Base-by-base conservation (phyloP, 2,888 invertebrate genomes). In the Nudaria mundana region DNA sequence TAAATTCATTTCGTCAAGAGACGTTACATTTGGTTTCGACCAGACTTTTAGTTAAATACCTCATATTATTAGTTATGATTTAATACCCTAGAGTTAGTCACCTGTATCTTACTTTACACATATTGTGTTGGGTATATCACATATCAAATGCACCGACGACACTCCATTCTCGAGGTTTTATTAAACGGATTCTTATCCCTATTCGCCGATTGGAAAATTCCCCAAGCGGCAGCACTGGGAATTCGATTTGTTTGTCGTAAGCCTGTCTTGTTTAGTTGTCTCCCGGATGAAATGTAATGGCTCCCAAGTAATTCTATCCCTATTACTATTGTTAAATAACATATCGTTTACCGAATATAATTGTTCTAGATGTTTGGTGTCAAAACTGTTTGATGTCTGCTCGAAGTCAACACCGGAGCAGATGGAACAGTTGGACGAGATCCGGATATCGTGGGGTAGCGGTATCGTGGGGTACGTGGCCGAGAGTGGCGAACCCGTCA, bases 391-490 rank as follows among this genome's bases (percentile, higher is more conserved):
- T 85, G 98, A 98, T 85, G 98, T 98, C 22, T 97, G 97, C 69
- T 95, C 96, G 48, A 94, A 95, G 71, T 97, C 97, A 49, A 97
- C 97, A 3, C 91, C 97, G 23, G 94, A 95, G 73, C 97, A 97
- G 81, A 96, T 97, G 94, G 96, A 96, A 76, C 94, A 95, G 74
- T 93, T 95, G 62, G 96, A 97, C 52, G 97, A 97, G 84, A 97
- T 98, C 64, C 91, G 94, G 69, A 96, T 98, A 75, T 96, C 97
- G 13, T 97, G 98, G 96, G 98, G 98, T 37, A 95, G 94, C 37
- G 98, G 98, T 40, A 98, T 98, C 69, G 97, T 97, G 23, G 98
- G 98, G 8, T 95, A 95, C 81, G 98, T 98, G 29, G 98, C 98
- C 11, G 94, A 96, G 73, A 96, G 95, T 71, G 97, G 97, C 37